Conservation (phyloP, 1,140 invertebrate species). For the Holotrichia oblita region DNA sequence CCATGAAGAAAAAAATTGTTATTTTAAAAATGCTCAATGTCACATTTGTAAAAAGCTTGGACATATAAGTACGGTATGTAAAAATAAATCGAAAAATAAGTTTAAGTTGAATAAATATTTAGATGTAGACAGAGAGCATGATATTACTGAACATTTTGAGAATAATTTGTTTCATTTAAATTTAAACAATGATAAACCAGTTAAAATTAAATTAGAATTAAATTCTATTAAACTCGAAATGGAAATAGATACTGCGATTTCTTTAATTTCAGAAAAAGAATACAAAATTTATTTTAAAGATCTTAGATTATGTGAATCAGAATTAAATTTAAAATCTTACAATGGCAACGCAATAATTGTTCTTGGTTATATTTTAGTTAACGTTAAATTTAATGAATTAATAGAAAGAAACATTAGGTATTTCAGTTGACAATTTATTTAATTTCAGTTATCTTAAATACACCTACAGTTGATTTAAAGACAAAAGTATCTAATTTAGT, state of each 20-base stretch:
- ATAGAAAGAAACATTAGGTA: no score
- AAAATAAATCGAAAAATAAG: constrained; percentile 15
- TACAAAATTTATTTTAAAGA: neutral
- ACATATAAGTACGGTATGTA: neutral
- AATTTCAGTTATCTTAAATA: no score
- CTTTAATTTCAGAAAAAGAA: neutral
- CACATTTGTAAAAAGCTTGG: constrained; percentile 23
- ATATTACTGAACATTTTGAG: neutral
- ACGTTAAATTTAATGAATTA: no score
- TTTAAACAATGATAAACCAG: neutral
- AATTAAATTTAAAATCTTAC: constrained; percentile 25
- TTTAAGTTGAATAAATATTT: no score
- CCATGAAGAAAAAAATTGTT: constrained; percentile 9
- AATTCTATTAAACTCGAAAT: neutral
- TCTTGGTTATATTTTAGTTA: neutral
- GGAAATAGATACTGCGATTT: neutral
- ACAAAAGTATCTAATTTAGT: constrained; percentile 8
- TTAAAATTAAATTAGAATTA: neutral
- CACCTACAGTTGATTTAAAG: neutral
- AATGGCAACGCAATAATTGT: neutral
- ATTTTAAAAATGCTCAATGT: constrained; percentile 27
- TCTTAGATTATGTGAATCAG: neutral
- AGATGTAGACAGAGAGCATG: no score
- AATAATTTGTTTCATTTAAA: neutral
- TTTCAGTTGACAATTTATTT: no score